A percentile compares a stretch with the other conserved stretches of the same genome.
Evolutionary conservation across 2,113 vertebrate genomes (phyloP).

Genomic region (Rhinoderma darwinii): DNA sequence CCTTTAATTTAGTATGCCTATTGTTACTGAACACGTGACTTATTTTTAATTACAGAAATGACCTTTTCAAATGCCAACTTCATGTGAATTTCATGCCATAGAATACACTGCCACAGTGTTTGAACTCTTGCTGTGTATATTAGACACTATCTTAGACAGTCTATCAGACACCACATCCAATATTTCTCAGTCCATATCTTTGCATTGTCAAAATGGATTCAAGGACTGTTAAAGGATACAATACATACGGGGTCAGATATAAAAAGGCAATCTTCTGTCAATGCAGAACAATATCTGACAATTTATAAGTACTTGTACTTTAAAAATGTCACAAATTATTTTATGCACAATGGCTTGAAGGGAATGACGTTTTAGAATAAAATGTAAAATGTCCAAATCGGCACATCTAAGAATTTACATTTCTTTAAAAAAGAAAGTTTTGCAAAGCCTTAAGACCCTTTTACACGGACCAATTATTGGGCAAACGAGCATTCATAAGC

Average conservation of each 20-base stretch:
- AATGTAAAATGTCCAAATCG: no score
- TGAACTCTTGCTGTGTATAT: neutral
- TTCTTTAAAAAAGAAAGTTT: neutral
- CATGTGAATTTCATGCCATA: slow-evolving; percentile 44
- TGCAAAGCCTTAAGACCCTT: no score
- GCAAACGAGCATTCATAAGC: no score
- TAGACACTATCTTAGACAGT: neutral
- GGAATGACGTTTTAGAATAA: no score
- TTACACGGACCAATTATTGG: no score
- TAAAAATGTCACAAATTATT: no score
- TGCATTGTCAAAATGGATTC: neutral
- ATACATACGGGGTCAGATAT: neutral
- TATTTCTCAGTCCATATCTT: neutral
- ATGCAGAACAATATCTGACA: no score
- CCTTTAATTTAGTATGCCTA: slow-evolving; percentile 20
- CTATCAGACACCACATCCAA: neutral
- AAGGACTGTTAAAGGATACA: neutral
- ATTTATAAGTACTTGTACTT: neutral
- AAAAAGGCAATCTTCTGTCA: no score
- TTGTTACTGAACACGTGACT: slow-evolving; percentile 39
- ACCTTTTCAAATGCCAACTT: slow-evolving; percentile 56
- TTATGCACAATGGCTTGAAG: no score
- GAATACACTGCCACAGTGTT: slow-evolving; percentile 46
- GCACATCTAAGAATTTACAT: no score
- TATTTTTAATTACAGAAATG: slow-evolving; percentile 51